A percentile compares a stretch with the other conserved stretches of the same genome.
phyloP scores from a whole-genome alignment of 2,113 vertebrate genomes.

The Gulo gulo region DNA sequence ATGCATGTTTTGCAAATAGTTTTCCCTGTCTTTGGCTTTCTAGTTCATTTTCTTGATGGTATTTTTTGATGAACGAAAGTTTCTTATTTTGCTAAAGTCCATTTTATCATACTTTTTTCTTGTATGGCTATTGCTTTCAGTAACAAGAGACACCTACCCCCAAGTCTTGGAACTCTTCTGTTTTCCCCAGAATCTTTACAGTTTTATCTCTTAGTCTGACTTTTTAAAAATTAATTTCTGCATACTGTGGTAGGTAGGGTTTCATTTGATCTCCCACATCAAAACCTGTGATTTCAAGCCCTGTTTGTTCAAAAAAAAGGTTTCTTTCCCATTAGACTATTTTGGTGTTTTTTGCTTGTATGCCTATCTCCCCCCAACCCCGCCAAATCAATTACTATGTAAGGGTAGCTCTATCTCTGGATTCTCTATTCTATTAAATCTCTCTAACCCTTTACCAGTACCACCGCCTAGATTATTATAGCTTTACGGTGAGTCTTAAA shows the following conservation, averaged over 20 bases:
- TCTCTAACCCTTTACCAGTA: not conserved
- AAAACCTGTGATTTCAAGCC: not conserved
- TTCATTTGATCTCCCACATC: not conserved
- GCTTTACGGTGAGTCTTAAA: not conserved
- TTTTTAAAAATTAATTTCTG: not conserved
- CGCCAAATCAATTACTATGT: not conserved
- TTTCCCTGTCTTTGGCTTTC: not conserved
- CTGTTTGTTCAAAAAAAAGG: not conserved
- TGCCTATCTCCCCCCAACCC: accelerated
- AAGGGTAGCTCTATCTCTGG: not conserved
- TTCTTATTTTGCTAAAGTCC: not conserved
- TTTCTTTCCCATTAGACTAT: not conserved
- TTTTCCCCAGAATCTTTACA: not conserved
- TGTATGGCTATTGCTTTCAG: not conserved
- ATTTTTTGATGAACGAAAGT: not conserved
- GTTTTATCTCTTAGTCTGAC: not conserved
- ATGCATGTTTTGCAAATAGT: not conserved
- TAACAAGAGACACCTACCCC: not conserved
- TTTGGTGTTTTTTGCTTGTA: not conserved
- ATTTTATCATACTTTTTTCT: not conserved
- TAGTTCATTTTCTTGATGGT: not conserved
- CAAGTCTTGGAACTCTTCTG: not conserved
- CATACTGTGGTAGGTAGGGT: not conserved
- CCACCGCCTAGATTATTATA: not conserved
- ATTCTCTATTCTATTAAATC: not conserved